Percentiles rank a stretch among this genome's conserved stretches.
These are phyloP conservation scores for Saccostrea glomerata DNA, from an alignment of 1,140 invertebrate species.

Conservation along the genomic window DNA sequence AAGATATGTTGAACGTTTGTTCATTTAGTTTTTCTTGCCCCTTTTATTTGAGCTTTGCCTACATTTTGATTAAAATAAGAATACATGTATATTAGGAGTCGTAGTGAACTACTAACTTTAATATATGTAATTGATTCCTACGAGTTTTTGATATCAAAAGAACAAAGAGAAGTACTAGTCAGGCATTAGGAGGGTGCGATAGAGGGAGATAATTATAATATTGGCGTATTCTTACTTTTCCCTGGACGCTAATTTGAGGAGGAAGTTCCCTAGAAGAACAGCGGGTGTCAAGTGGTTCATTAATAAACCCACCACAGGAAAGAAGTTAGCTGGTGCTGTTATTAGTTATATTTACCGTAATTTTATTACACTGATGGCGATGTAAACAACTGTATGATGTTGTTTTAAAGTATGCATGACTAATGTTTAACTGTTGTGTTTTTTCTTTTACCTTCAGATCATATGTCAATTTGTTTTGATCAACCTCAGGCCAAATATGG, in stretches of 20 bases:
- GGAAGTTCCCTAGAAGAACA: background rate
- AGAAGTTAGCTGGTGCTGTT: background rate
- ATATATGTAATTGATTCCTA: too few species aligned
- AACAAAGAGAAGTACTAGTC: background rate
- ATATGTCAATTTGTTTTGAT: background rate
- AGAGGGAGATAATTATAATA: background rate
- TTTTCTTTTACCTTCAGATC: background rate
- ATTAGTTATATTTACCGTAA: background rate
- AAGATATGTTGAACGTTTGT: too few species aligned
- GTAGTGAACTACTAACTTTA: too few species aligned
- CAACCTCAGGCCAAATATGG: background rate
- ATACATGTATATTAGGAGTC: too few species aligned
- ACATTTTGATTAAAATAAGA: too few species aligned
- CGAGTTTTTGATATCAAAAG: background rate
- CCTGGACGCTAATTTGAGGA: background rate
- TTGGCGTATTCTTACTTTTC: background rate
- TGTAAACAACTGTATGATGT: slow-evolving; percentile 10
- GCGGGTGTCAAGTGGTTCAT: slow-evolving; percentile 24
- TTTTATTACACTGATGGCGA: background rate
- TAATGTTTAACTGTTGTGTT: background rate
- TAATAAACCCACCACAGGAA: background rate
- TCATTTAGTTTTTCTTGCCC: too few species aligned
- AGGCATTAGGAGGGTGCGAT: background rate
- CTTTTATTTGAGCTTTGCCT: too few species aligned
- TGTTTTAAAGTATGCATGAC: slow-evolving; percentile 25